phyloP scores from a whole-genome alignment of 2,888 invertebrate species.

The Tenthredo distinguenda region DNA sequence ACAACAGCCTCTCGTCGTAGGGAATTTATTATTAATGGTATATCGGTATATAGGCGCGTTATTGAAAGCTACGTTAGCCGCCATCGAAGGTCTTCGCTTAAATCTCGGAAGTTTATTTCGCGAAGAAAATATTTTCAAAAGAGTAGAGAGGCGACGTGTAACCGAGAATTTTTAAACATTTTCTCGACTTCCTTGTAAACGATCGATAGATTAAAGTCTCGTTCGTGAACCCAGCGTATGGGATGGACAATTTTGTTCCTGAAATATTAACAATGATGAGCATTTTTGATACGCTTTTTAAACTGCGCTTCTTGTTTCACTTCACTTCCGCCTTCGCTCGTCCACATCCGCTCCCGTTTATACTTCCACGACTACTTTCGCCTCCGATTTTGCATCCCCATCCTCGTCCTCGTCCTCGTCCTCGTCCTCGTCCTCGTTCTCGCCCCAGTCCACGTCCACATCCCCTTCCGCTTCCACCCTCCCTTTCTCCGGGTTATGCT shows the following conservation, averaged over 20 bases:
- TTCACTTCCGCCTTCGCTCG: not conserved
- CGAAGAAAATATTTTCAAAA: not conserved
- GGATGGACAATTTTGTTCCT: too few species aligned
- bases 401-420: not conserved
- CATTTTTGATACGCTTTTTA: not conserved
- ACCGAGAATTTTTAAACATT: not conserved
- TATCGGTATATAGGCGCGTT: slow-evolving; percentile 62
- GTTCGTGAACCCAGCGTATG: not conserved
- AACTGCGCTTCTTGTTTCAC: not conserved
- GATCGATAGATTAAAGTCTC: not conserved
- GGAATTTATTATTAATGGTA: slow-evolving; percentile 65
- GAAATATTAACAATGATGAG: too few species aligned
- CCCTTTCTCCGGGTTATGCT: slow-evolving; percentile 36
- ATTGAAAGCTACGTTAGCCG: slow-evolving; percentile 29
- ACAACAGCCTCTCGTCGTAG: slow-evolving; percentile 69
- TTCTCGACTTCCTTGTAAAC: not conserved
- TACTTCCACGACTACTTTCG: not conserved
- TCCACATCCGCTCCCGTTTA: slow-evolving; percentile 4
- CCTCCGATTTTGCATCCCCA: slow-evolving; percentile 14
- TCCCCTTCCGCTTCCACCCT: slow-evolving; percentile 34
- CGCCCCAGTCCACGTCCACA: slow-evolving; percentile 7
- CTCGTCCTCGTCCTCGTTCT: not conserved
- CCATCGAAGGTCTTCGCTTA: not conserved
- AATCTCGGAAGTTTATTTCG: slow-evolving; percentile 15
- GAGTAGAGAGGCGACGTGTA: not conserved